A percentile compares a stretch with the other conserved stretches of the same genome.
These are phyloP conservation scores for Origma solitaria DNA, from an alignment of 2,113 vertebrate species.

Conservation along the genomic window DNA sequence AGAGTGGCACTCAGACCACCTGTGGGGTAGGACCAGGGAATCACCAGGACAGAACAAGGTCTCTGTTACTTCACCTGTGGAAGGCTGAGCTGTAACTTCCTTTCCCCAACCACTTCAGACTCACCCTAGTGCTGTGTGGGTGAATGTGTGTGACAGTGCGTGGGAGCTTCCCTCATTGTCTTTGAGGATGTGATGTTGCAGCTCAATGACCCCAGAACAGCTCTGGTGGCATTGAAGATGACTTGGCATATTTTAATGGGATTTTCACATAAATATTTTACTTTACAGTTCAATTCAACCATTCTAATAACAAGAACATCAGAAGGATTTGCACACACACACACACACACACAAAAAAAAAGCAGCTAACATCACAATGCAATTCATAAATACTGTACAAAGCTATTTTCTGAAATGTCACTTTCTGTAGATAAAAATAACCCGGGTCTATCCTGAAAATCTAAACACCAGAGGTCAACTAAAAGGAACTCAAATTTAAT, in stretches of 20 bases:
- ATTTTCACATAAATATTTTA: neutral
- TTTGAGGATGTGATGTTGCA: neutral
- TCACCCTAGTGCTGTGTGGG: rapidly evolving
- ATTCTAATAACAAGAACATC: neutral
- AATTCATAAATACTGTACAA: neutral
- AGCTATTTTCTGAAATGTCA: neutral
- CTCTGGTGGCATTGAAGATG: neutral
- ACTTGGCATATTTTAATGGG: neutral
- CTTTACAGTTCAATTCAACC: neutral
- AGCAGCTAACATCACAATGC: neutral
- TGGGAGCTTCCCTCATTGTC: neutral
- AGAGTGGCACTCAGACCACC: neutral
- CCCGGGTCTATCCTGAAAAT: neutral
- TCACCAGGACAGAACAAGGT: neutral
- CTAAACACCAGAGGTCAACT: neutral
- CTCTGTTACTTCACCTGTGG: neutral
- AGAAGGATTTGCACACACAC: neutral
- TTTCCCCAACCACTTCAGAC: neutral
- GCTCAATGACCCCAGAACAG: neutral
- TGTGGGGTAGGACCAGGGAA: neutral
- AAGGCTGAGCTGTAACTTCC: neutral
- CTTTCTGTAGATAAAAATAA: neutral
- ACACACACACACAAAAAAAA: no score
- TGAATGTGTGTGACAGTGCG: neutral
- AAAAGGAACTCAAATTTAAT: neutral